phyloP scores from a whole-genome alignment of 2,888 invertebrate genomes.

The Dyspetes luteomarginatus region DNA sequence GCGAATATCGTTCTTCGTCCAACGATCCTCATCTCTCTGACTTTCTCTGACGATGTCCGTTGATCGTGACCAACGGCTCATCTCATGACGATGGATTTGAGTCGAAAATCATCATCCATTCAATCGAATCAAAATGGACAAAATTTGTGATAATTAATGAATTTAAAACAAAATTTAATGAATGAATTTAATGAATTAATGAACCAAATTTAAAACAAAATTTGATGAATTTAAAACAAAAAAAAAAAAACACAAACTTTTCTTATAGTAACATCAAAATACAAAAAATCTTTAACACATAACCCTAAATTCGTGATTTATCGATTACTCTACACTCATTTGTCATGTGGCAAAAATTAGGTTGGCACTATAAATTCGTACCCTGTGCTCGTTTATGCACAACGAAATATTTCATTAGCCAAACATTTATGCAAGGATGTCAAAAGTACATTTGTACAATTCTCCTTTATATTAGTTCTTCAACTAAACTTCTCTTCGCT shows the following conservation, averaged over 20 bases:
- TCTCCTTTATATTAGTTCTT: conserved; percentile 12
- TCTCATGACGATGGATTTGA: conserved; percentile 20
- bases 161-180: neutral
- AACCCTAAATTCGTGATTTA: conserved; percentile 9
- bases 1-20: conserved; percentile 68
- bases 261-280: neutral
- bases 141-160: conserved; percentile 12
- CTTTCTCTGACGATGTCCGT: conserved; percentile 18
- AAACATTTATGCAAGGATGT: conserved; percentile 19
- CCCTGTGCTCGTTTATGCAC: neutral
- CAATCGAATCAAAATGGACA: neutral
- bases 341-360: neutral
- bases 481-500: conserved; percentile 14
- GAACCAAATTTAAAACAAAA: conserved; percentile 3
- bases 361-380: neutral
- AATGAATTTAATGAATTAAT: too few relatives aligned
- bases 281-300: neutral
- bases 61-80: conserved; percentile 29
- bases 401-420: too few relatives aligned
- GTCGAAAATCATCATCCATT: neutral
- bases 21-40: conserved; percentile 54
- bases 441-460: neutral
- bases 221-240: conserved; percentile 16
- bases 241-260: too few relatives aligned
- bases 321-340: neutral